Evolutionary conservation across 2,113 vertebrate genomes (phyloP).

Genomic region (Sterrhoptilus dennistouni): DNA sequence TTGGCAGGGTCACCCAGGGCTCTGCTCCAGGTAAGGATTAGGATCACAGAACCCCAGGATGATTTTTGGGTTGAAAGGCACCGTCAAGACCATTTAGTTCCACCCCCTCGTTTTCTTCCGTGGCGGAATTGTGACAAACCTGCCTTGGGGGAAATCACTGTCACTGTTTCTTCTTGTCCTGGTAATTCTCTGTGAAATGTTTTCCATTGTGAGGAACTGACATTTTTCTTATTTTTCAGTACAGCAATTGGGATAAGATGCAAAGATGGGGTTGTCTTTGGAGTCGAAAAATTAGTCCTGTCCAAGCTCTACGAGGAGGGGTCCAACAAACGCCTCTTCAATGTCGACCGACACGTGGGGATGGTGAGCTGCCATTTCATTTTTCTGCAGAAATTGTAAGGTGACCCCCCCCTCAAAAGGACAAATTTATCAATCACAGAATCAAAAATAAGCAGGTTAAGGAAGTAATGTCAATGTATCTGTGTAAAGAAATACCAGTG

Average conservation of each 20-base stretch:
- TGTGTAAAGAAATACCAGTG: background rate
- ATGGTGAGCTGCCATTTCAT: slow-evolving; percentile 81
- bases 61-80: background rate
- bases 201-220: background rate
- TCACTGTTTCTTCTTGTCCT: accelerated
- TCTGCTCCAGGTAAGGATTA: background rate
- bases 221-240: slow-evolving; percentile 72
- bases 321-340: slow-evolving; percentile 98
- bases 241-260: slow-evolving; percentile 96
- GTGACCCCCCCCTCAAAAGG: background rate
- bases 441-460: background rate
- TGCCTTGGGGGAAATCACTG: accelerated
- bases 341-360: slow-evolving; percentile 94
- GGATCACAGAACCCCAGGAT: background rate
- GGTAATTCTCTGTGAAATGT: background rate
- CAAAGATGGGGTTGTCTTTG: slow-evolving; percentile 96
- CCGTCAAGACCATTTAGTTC: background rate
- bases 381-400: background rate
- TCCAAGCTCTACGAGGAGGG: slow-evolving; percentile 98
- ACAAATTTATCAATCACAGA: background rate
- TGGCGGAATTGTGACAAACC: background rate
- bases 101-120: background rate
- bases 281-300: slow-evolving; percentile 95
- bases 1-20: background rate
- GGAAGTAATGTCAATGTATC: background rate